Evolutionary conservation across 1,140 invertebrate species (phyloP).

Genomic region (Scaptomyza graminum): DNA sequence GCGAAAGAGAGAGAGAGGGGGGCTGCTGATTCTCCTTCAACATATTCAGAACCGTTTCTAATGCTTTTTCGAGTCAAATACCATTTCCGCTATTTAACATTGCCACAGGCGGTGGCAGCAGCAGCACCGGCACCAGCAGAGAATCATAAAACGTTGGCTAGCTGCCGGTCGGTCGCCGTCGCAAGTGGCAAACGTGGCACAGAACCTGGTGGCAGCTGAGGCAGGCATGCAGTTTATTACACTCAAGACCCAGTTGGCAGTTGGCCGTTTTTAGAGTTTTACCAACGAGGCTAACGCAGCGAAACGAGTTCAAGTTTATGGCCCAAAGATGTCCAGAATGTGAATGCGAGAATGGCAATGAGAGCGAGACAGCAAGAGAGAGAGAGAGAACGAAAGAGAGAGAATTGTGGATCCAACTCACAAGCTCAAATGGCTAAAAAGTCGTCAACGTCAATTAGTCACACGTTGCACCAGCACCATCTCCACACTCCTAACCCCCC

Average conservation of each 20-base stretch:
- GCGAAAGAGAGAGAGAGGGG: no score
- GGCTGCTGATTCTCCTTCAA: not conserved
- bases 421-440: constrained; percentile 45
- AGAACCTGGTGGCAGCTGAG: constrained; percentile 25
- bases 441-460: constrained; percentile 75
- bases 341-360: constrained; percentile 24
- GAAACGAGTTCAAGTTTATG: constrained; percentile 80
- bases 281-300: constrained; percentile 47
- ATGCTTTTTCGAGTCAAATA: constrained; percentile 58
- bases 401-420: constrained; percentile 14
- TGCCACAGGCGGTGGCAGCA: constrained; percentile 34
- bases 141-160: constrained; percentile 23
- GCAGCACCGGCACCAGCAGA: constrained; percentile 18
- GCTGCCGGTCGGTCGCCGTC: constrained; percentile 16
- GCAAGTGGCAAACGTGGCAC: constrained; percentile 30
- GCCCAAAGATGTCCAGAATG: constrained; percentile 45
- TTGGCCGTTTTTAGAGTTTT: no score
- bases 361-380: not conserved
- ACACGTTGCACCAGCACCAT: constrained; percentile 28
- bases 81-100: constrained; percentile 77
- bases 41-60: constrained; percentile 26
- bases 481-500: not conserved
- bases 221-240: constrained; percentile 27
- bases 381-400: not conserved
- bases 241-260: not conserved